Conservation (phyloP, 1,140 invertebrate species). For the Lineus longissimus region DNA sequence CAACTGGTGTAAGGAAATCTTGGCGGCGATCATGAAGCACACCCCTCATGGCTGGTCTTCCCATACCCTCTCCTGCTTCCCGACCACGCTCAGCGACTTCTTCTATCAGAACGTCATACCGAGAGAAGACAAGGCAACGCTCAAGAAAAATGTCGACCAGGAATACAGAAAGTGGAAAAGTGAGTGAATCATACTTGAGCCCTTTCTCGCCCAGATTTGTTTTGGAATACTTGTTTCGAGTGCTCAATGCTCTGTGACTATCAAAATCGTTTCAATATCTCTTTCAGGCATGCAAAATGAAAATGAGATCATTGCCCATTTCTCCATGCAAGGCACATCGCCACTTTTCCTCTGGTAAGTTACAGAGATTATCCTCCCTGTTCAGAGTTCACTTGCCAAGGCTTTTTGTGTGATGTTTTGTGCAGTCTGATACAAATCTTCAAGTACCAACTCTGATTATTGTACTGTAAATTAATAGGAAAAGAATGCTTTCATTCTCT, state of each 20-base stretch:
- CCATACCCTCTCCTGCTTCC: constrained; percentile 88
- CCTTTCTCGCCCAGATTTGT: neutral
- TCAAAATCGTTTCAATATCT: too few relatives aligned
- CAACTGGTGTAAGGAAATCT: constrained; percentile 84
- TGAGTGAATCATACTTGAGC: constrained; percentile 23
- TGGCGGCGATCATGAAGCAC: constrained; percentile 85
- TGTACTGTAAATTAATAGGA: too few relatives aligned
- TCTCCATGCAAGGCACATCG: constrained; percentile 80
- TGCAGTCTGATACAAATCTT: too few relatives aligned
- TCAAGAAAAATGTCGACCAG: constrained; percentile 63
- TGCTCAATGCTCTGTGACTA: neutral
- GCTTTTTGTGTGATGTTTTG: too few relatives aligned
- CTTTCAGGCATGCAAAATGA: constrained; percentile 82
- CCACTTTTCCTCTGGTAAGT: constrained; percentile 68
- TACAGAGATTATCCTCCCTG: neutral
- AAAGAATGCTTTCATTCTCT: too few relatives aligned
- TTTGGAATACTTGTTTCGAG: neutral
- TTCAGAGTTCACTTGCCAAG: neutral
- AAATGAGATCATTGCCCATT: constrained; percentile 92
- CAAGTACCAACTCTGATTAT: too few relatives aligned
- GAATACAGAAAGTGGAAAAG: constrained; percentile 93
- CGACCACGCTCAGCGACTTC: constrained; percentile 81
- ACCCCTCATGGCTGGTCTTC: constrained; percentile 92
- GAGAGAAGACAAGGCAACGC: constrained; percentile 75
- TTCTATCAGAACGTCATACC: constrained; percentile 68